phyloP scores from a whole-genome alignment of 2,888 invertebrate species.

The Acleris holmiana region DNA sequence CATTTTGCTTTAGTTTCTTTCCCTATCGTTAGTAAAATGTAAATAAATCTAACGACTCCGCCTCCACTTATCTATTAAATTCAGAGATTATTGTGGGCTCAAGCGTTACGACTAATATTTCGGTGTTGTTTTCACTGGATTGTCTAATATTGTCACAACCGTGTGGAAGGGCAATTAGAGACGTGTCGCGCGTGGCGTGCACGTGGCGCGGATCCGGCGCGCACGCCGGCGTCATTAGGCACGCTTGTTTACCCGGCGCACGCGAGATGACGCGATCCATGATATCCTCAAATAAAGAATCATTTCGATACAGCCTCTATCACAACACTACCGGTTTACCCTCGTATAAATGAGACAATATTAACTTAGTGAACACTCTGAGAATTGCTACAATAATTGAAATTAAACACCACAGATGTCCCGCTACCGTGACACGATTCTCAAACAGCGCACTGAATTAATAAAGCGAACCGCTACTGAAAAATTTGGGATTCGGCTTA shows the following conservation, averaged over 20 bases:
- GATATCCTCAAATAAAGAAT: constrained; percentile 57
- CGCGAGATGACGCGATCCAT: constrained; percentile 59
- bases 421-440: constrained; percentile 53
- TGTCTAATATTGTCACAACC: constrained; percentile 82
- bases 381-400: constrained; percentile 13
- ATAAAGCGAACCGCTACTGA: constrained; percentile 74
- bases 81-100: constrained; percentile 80
- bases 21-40: constrained; percentile 46
- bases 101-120: constrained; percentile 62
- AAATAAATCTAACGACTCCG: constrained; percentile 78
- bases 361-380: background rate
- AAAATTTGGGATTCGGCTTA: constrained; percentile 71
- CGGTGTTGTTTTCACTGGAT: constrained; percentile 83
- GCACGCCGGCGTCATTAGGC: constrained; percentile 46
- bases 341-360: background rate
- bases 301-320: constrained; percentile 17
- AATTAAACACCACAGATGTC: constrained; percentile 52
- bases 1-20: constrained; percentile 17
- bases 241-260: constrained; percentile 63
- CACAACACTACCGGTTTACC: constrained; percentile 15
- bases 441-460: constrained; percentile 61
- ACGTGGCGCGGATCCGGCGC: constrained; percentile 60
- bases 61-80: constrained; percentile 83
- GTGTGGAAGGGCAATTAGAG: constrained; percentile 81
- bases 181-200: constrained; percentile 77